phyloP scores from a whole-genome alignment of 2,113 vertebrate species.

The Athene noctua region DNA sequence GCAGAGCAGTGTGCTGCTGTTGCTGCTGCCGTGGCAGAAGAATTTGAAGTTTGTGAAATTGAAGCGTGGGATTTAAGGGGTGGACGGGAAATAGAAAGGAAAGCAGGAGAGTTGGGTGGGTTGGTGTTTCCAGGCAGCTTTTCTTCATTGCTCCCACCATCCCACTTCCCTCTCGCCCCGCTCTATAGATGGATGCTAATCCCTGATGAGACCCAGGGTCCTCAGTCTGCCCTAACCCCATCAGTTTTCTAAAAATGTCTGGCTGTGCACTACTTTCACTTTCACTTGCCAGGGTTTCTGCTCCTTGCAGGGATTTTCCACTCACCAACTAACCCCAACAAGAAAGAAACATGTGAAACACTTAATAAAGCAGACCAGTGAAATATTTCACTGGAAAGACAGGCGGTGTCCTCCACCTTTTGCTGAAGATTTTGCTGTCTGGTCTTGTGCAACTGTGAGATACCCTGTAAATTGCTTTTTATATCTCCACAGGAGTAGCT shows the following conservation, averaged over 20 bases:
- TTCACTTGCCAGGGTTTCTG: not conserved
- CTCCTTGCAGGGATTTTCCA: not conserved
- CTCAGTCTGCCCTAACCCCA: not conserved
- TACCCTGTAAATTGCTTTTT: not conserved
- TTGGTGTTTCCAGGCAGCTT: not conserved
- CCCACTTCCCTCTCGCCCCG: not conserved
- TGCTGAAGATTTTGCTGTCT: not conserved
- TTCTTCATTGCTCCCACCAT: not conserved
- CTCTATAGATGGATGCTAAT: not conserved
- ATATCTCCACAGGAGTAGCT: not conserved
- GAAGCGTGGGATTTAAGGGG: not conserved
- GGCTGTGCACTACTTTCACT: not conserved
- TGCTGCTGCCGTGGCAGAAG: rapidly evolving
- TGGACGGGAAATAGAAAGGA: not conserved
- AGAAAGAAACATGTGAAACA: not conserved
- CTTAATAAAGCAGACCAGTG: not conserved
- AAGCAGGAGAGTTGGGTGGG: not conserved
- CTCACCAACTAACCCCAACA: not conserved
- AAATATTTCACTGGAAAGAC: not conserved
- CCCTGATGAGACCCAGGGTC: not conserved
- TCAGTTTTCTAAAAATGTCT: not conserved
- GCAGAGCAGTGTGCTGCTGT: not conserved
- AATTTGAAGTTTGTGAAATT: not conserved
- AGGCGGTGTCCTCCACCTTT: not conserved
- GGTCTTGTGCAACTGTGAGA: not conserved